Conservation (phyloP, 2,113 vertebrate species). For the Acanthisitta chloris region DNA sequence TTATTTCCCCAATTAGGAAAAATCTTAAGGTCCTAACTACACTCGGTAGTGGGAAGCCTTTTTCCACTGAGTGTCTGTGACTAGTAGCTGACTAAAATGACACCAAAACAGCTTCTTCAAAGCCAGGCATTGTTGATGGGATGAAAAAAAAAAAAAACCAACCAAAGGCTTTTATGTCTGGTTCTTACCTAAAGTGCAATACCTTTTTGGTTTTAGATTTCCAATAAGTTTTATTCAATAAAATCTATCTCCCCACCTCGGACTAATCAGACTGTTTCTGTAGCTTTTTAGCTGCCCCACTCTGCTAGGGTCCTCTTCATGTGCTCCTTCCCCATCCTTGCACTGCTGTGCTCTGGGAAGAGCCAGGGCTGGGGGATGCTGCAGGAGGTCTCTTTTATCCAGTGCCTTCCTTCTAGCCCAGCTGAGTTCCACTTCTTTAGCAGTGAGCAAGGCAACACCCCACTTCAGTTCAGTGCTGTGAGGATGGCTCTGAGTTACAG, state of each 20-base stretch:
- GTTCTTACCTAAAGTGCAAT: background rate
- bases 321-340: background rate
- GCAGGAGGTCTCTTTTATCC: background rate
- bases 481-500: rapidly evolving
- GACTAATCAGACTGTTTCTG: background rate
- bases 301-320: background rate
- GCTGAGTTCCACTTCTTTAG: rapidly evolving
- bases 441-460: background rate
- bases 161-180: slow-evolving; percentile 16
- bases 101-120: slow-evolving; percentile 27
- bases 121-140: slow-evolving; percentile 29
- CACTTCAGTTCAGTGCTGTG: background rate
- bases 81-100: slow-evolving; percentile 36
- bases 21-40: slow-evolving; percentile 10
- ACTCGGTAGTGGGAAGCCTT: background rate
- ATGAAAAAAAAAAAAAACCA: too few relatives aligned
- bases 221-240: background rate
- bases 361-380: rapidly evolving
- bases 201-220: background rate
- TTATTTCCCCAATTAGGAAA: slow-evolving; percentile 25
- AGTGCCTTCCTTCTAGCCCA: rapidly evolving
- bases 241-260: background rate
- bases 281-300: background rate
- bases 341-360: rapidly evolving
- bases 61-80: slow-evolving; percentile 9